Evolutionary conservation across 2,113 vertebrate species (phyloP).

Genomic region (Pelmatolapia mariae): DNA sequence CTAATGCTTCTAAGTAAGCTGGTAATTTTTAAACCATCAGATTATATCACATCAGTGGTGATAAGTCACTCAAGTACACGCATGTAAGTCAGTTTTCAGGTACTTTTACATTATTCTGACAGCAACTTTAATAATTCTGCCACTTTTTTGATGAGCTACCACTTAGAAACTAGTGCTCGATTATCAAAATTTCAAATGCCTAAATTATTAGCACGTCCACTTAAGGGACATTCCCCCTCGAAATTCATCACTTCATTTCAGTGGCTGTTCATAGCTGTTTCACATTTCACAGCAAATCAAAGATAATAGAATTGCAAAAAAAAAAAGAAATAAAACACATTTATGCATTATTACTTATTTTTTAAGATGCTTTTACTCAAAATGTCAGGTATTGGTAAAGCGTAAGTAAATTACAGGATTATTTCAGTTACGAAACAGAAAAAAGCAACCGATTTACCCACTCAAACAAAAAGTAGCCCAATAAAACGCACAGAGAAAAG

Average conservation of each 20-base stretch:
- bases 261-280: neutral
- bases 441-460: neutral
- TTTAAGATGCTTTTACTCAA: neutral
- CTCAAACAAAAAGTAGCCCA: neutral
- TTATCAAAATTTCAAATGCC: neutral
- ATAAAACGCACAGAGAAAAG: neutral
- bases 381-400: neutral
- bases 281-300: neutral
- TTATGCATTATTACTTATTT: neutral
- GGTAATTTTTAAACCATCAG: neutral
- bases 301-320: neutral
- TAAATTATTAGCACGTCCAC: neutral
- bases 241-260: neutral
- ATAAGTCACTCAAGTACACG: neutral
- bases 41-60: neutral
- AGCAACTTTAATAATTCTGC: neutral
- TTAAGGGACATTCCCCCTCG: neutral
- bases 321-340: neutral
- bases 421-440: neutral
- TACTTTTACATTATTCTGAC: neutral
- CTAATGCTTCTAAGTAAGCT: neutral
- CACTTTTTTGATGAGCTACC: neutral
- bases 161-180: neutral
- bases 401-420: neutral
- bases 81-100: neutral